These are phyloP conservation scores for Heliconius melpomene DNA, from an alignment of 1,140 invertebrate species.

Conservation along the genomic window DNA sequence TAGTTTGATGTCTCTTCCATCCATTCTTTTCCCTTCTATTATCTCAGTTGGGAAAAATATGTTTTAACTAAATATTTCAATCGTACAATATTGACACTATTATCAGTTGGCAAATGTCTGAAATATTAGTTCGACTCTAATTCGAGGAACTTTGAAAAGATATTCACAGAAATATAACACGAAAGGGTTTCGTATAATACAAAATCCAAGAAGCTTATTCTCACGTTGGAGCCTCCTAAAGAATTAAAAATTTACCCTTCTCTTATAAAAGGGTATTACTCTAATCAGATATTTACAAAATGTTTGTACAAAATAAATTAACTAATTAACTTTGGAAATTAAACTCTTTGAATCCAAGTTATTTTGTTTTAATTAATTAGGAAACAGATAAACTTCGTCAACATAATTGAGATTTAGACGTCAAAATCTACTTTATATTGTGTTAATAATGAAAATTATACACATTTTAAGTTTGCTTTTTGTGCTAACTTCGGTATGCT, in stretches of 20 bases:
- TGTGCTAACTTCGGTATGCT: too few relatives aligned
- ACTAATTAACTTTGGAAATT: conserved; percentile 16
- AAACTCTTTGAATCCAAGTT: conserved; percentile 9
- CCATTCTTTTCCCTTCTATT: too few relatives aligned
- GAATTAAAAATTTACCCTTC: conserved; percentile 13
- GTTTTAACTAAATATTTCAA: too few relatives aligned
- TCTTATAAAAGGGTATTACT: not conserved
- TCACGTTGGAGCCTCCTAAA: not conserved
- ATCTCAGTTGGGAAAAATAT: too few relatives aligned
- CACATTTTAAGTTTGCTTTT: too few relatives aligned
- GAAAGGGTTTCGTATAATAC: not conserved
- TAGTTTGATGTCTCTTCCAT: too few relatives aligned
- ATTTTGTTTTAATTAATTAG: conserved; percentile 17
- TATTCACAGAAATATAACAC: not conserved
- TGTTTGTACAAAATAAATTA: conserved; percentile 19
- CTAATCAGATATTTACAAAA: conserved; percentile 16
- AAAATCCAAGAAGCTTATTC: not conserved
- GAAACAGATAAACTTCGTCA: conserved; percentile 19
- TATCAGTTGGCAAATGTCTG: too few relatives aligned
- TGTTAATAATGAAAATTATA: not conserved
- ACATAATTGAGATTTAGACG: not conserved
- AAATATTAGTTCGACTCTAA: too few relatives aligned
- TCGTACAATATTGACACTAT: too few relatives aligned
- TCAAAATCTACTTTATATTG: not conserved
- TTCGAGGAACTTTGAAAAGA: not conserved